Evolutionary conservation across 2,888 invertebrate species (phyloP).

Genomic region (Epirrhoe alternata): DNA sequence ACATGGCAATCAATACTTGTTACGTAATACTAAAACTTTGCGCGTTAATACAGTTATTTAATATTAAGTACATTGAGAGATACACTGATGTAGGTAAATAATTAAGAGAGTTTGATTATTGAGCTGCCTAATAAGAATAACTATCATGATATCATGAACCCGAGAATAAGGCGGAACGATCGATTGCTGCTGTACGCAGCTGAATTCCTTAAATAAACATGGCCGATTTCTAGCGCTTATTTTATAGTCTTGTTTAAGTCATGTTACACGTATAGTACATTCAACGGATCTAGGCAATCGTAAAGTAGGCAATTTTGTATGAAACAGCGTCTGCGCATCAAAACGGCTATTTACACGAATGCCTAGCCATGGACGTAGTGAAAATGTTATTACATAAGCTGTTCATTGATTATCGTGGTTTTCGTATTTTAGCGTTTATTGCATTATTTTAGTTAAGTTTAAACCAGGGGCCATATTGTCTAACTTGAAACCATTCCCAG

Average conservation of each 20-base stretch:
- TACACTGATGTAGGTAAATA: conserved; percentile 8
- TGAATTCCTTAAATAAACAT: conserved; percentile 11
- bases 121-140: conserved; percentile 8
- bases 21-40: conserved; percentile 20
- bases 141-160: conserved; percentile 20
- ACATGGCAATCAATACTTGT: conserved; percentile 30
- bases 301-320: too few species aligned
- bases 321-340: too few species aligned
- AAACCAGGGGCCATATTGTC: too few species aligned
- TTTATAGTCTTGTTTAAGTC: not conserved
- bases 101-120: conserved; percentile 9
- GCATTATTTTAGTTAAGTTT: too few species aligned
- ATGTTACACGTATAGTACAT: too few species aligned
- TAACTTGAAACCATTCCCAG: too few species aligned
- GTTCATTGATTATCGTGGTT: too few species aligned
- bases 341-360: too few species aligned
- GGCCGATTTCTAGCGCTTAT: not conserved
- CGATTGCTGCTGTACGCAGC: conserved; percentile 4
- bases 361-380: too few species aligned
- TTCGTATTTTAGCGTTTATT: too few species aligned
- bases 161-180: conserved; percentile 21
- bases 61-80: conserved; percentile 26
- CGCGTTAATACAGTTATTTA: conserved; percentile 1
- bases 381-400: too few species aligned
- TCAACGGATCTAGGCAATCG: too few species aligned